These are phyloP conservation scores for Solea solea DNA, from an alignment of 2,113 vertebrate species.

Conservation along the genomic window DNA sequence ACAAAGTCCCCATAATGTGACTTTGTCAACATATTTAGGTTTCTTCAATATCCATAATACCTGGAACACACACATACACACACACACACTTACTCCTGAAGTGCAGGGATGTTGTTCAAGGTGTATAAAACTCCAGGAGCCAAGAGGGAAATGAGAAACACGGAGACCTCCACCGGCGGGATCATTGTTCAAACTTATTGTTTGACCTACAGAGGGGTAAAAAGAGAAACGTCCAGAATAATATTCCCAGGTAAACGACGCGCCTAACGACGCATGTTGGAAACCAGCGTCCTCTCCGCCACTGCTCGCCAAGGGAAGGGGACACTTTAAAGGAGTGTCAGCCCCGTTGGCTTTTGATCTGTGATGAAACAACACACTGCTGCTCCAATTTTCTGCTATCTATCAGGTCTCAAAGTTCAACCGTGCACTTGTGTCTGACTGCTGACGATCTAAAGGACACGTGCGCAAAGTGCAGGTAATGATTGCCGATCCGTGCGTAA, in stretches of 20 bases:
- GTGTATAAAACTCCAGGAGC: slow-evolving; percentile 83
- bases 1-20: too few relatives aligned
- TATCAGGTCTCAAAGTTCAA: slow-evolving; percentile 71
- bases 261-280: slow-evolving; percentile 37
- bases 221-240: not conserved
- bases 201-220: not conserved
- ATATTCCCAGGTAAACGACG: slow-evolving; percentile 28
- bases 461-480: not conserved
- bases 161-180: slow-evolving; percentile 73
- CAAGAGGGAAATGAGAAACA: slow-evolving; percentile 81
- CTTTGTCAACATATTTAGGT: too few relatives aligned
- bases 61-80: not conserved
- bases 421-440: not conserved
- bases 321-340: slow-evolving; percentile 52
- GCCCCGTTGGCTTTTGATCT: slow-evolving; percentile 50
- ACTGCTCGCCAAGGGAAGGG: not conserved
- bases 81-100: slow-evolving; percentile 87
- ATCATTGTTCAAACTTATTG: slow-evolving; percentile 71
- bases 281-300: not conserved
- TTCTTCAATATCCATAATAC: too few relatives aligned
- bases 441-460: slow-evolving; percentile 25
- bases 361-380: slow-evolving; percentile 32
- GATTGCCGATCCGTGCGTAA: not conserved
- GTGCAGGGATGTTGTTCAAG: slow-evolving; percentile 75
- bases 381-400: slow-evolving; percentile 26